Evolutionary conservation across 2,113 vertebrate genomes (phyloP), one percentile per base, ranked within the genome.

Genomic region (Gallinago undulata): DNA sequence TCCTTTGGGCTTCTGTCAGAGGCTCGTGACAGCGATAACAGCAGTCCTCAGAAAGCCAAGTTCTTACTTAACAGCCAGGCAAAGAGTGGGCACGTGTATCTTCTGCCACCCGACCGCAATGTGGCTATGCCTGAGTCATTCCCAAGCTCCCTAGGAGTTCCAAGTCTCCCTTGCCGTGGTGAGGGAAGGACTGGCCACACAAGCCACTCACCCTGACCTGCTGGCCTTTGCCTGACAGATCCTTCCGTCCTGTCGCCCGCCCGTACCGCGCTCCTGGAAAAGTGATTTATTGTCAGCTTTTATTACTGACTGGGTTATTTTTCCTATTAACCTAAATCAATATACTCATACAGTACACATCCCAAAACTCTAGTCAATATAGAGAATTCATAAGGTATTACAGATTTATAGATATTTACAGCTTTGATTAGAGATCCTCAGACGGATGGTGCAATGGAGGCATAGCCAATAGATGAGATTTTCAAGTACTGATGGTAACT

Each of bases 311-410:
- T 77, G 48, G 47, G 60, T 93, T 95, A 91, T 89, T 96, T 93
- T 95, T 95, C 74, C 93, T 85, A 77, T 89, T 94, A 93, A 93
- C 45, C 84, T 96, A 87, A 94, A 96, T 92, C 93, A 94, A 96
- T 96, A 94, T 14, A 76, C 33, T 87, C 91, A 94, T 87, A 89
- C 86, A 93, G 91, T 66, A 91, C 93, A 91, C 67, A 91, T 85
- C 74, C 87, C 81, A 80, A 95, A 95, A 96, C 90, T 93, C 92
- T 84, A 81, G 90, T 92, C 92, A 95, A 92, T 93, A 86, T 59
- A 69, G 73, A 63, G 74, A 94, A 95, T 92, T 97, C 86, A 66
- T 93, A 93, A 55, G 63, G 37, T 93, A 89, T 94, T 95, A 74
- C 70, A 94, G 93, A 95, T 93, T 87, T 96, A 87, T 37, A 94